Conservation (phyloP, 2,797 vertebrate genomes). For the Leptodactylus fallax region DNA sequence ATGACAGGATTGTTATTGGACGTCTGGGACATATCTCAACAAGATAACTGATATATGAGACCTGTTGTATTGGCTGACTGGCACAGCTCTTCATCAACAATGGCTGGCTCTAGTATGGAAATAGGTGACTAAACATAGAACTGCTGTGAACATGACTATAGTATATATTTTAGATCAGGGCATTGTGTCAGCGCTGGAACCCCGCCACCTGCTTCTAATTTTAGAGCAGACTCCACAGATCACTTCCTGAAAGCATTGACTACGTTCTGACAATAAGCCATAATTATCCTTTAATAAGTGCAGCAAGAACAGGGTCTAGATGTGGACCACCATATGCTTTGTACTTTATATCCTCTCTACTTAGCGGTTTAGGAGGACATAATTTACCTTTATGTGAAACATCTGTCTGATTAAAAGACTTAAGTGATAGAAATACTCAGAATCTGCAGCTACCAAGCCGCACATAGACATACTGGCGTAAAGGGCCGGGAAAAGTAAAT, state of each 20-base stretch:
- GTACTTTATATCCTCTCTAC: neutral
- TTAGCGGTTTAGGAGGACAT: neutral
- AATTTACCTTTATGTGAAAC: neutral
- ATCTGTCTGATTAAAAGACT: neutral
- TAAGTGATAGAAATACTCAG: neutral
- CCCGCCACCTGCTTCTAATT: constrained; percentile 73
- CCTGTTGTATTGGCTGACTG: neutral
- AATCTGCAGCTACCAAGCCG: neutral
- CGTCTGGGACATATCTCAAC: too few relatives aligned
- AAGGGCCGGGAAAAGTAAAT: neutral
- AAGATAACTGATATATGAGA: neutral
- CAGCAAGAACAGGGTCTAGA: neutral
- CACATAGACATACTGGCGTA: neutral
- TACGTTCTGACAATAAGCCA: constrained; percentile 42
- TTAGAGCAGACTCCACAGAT: constrained; percentile 70
- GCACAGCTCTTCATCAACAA: neutral
- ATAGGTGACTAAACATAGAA: neutral
- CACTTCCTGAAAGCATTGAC: constrained; percentile 72
- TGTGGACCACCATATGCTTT: constrained; percentile 10
- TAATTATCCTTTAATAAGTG: constrained; percentile 10
- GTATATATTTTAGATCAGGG: constrained; percentile 52
- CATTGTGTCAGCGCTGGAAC: constrained; percentile 61
- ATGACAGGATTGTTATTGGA: too few relatives aligned
- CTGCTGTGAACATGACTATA: neutral
- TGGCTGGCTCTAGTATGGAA: neutral